Percentiles rank a stretch among this genome's conserved stretches.
These are phyloP conservation scores for Puma concolor DNA, from an alignment of 2,113 vertebrate genomes.

Conservation along the genomic window DNA sequence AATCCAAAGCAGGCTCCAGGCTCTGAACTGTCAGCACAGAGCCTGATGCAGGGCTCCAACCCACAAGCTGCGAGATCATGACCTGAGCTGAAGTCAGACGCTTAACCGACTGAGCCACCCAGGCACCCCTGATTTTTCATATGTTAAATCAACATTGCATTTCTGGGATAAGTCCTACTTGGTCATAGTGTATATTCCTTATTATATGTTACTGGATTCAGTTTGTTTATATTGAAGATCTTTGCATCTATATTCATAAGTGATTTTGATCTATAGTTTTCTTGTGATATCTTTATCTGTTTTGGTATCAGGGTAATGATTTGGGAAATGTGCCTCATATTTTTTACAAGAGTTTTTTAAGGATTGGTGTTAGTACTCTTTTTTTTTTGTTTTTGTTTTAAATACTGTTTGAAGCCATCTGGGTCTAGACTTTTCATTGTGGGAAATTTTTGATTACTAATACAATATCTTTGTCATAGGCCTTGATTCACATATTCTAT, in stretches of 20 bases:
- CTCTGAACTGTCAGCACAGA: no score
- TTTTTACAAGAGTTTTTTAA: not conserved
- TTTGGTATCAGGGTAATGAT: not conserved
- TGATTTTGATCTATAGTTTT: not conserved
- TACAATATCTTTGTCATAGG: not conserved
- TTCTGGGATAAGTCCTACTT: not conserved
- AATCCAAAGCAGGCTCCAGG: no score
- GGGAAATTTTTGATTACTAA: not conserved
- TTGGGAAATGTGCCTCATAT: not conserved
- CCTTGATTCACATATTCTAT: not conserved
- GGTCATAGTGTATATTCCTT: not conserved
- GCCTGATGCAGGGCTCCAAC: no score
- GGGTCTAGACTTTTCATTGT: not conserved
- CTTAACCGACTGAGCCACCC: no score
- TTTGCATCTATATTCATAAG: not conserved
- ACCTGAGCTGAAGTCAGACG: no score
- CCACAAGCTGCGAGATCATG: no score
- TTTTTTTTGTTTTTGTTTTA: not conserved
- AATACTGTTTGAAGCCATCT: not conserved
- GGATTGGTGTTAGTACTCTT: not conserved
- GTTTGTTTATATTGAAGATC: not conserved
- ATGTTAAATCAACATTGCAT: not conserved
- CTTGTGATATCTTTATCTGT: not conserved
- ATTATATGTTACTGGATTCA: not conserved
- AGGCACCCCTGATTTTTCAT: not conserved